Base-by-base conservation (phyloP, 2,888 invertebrate genomes). In the Cinara cedri region DNA sequence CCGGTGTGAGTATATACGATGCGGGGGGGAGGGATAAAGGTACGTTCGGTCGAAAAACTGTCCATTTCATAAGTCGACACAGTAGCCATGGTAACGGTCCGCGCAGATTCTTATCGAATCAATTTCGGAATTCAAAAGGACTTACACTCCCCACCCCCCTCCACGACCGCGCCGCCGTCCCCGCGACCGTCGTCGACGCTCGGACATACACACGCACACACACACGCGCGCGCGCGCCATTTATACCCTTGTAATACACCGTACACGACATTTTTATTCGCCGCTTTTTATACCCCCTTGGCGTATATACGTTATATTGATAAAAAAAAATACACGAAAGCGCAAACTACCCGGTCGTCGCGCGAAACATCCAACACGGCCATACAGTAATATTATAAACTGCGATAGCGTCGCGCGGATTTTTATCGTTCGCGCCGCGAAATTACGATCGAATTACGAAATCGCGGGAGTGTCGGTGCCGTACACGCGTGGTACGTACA, bases 41-140 rank as follows among this genome's bases (percentile, higher is more conserved):
- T 68, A 76, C 76, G 57, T 76, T 76, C 19, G 76, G 76, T 78
- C 76, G 76, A 78, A 78, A 78, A 78, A 78, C 76, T 70, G 76
- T 78, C 76, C 76, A 60, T 78, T 78, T 70, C 76, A 70, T 68
- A 78, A 78, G 76, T 78, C 76, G 76, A 68, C 76, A 49, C 76
- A 60, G 76, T 78, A 60, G 60, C 34, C 76, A 78, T 78, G 76
- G 76, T 70, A 68, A 78, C 76, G 76, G 68, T 68, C 76, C 68
- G 76, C 76, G 49, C 76, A 60, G 76, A 78, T 78, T 70, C 76
- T 78, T 78, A 78, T 78, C 76, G 76, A 78, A 78, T 78, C 76
- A 78, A 78, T 78, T 78, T 70, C 60, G 76, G 68, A 78, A 78
- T 78, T 78, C 76, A 70, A 78, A 78, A 68, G 76, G 76, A 78